Evolutionary conservation across 1,140 invertebrate genomes (phyloP), one percentile per base, ranked within the genome.

Genomic region (Thalassaphorura encarpata): DNA sequence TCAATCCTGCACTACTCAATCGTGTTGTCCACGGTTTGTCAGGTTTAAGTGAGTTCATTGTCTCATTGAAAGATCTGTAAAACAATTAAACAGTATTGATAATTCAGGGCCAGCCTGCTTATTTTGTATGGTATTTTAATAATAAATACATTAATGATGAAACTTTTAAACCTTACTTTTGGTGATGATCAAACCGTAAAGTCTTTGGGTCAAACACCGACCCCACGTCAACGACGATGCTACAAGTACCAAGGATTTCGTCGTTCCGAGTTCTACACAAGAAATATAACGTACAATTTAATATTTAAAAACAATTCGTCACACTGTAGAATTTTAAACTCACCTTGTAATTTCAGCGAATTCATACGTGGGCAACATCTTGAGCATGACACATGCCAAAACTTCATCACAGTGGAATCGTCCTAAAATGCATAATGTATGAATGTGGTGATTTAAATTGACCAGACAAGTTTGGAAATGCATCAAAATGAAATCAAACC

Each of bases 351-450:
- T 89, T 62, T 80, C 72, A 0, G 90, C 86, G 75, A 91, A 76
- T 65, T 82, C 79, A 69, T 86, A 97, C 62, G 83, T 71, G 0
- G 87, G 85, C 3, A 97, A 70, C 47, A 78, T 70, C 70, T 87
- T 90, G 0, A 99, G 75, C 81, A 99, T 81, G 66, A 79, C 91
- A 71, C 90, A 95, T 3, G 91, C 95, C 15, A 98, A 73, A 0
- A 84, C 89, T 75, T 99, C 95, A 73, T 99, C 95, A 69, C 91
- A 97, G 72, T 99, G 95, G 69, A 99, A 99, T 8, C n/a, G n/a
- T n/a, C n/a, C n/a, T n/a, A n/a, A n/a, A n/a, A n/a, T n/a, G n/a
- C n/a, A n/a, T n/a, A n/a, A n/a, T n/a, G n/a, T n/a, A n/a, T n/a
- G n/a, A n/a, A n/a, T n/a, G n/a, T n/a, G n/a, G n/a, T n/a, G n/a